Evolutionary conservation across 1,140 invertebrate species (phyloP).

Genomic region (Lepidurus apus): DNA sequence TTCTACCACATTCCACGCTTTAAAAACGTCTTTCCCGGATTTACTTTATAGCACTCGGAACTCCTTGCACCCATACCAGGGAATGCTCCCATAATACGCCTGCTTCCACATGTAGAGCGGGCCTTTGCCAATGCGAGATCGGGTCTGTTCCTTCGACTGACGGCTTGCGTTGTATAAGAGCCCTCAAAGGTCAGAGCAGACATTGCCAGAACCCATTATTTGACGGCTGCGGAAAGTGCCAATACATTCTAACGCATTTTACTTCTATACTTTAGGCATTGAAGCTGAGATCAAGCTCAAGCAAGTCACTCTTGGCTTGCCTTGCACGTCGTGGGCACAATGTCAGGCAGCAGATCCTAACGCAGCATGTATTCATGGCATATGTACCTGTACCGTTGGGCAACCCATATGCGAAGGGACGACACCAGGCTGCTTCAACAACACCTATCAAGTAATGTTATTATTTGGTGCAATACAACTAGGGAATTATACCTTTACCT

Average conservation of each 20-base stretch:
- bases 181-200: not conserved
- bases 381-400: constrained; percentile 66
- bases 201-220: no score
- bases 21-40: not conserved
- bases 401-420: constrained; percentile 59
- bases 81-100: not conserved
- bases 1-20: no score
- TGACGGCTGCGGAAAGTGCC: no score
- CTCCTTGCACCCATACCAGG: not conserved
- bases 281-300: constrained; percentile 56
- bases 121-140: not conserved
- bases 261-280: constrained; percentile 47
- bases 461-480: not conserved
- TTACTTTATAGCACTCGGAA: not conserved
- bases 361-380: constrained; percentile 65
- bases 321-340: constrained; percentile 66
- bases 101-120: not conserved
- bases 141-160: not conserved
- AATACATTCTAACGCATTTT: not conserved
- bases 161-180: not conserved
- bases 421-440: constrained; percentile 67
- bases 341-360: constrained; percentile 71
- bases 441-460: constrained; percentile 73
- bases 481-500: not conserved
- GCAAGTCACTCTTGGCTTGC: constrained; percentile 65